These are phyloP conservation scores for Tricholaema leucomelas DNA, from an alignment of 2,113 vertebrate species.

Conservation along the genomic window DNA sequence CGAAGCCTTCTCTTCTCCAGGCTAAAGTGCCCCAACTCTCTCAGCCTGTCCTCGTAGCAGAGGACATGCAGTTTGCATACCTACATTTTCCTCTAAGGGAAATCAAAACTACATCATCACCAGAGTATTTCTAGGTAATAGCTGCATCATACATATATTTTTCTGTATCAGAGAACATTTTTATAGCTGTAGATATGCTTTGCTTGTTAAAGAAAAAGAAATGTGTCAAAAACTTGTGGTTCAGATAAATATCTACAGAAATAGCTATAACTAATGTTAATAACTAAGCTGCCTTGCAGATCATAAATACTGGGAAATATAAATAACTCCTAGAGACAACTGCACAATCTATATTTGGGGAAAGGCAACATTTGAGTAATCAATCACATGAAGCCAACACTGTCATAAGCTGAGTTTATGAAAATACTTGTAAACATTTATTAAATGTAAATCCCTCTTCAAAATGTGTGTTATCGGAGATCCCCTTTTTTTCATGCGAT, in stretches of 20 bases:
- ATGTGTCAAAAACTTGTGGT: conserved; percentile 67
- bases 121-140: conserved; percentile 69
- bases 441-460: conserved; percentile 84
- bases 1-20: too few relatives aligned
- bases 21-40: too few relatives aligned
- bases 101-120: conserved; percentile 46
- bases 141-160: conserved; percentile 66
- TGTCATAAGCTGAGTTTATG: conserved; percentile 84
- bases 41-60: too few relatives aligned
- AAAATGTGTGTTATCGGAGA: conserved; percentile 51
- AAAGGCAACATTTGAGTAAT: conserved; percentile 71
- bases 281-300: conserved; percentile 77
- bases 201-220: conserved; percentile 75
- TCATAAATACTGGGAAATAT: conserved; percentile 76
- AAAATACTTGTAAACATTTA: conserved; percentile 87
- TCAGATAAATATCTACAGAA: conserved; percentile 78
- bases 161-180: conserved; percentile 71
- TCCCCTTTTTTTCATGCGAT: conserved; percentile 50
- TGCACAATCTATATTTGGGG: conserved; percentile 68
- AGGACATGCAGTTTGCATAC: too few relatives aligned
- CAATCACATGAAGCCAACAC: conserved; percentile 76
- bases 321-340: conserved; percentile 77
- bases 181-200: conserved; percentile 68
- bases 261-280: conserved; percentile 78
- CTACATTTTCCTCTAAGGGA: conserved; percentile 22